phyloP scores from a whole-genome alignment of 2,113 vertebrate species.

The Percina caprodes region DNA sequence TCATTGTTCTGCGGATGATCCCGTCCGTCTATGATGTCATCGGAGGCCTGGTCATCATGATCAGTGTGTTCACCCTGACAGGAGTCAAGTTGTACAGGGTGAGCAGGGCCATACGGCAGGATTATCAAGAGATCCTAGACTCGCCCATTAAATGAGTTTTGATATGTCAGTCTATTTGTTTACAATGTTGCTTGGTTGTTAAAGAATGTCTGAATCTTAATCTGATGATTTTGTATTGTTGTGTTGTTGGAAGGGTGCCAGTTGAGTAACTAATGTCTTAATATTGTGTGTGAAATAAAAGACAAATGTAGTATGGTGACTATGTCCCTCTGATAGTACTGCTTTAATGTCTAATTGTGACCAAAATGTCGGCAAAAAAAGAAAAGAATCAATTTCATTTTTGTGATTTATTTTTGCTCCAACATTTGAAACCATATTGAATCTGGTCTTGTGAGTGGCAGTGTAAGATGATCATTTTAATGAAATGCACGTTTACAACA shows the following conservation, averaged over 20 bases:
- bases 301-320: slow-evolving; percentile 66
- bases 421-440: slow-evolving; percentile 24
- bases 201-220: slow-evolving; percentile 82
- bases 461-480: slow-evolving; percentile 9
- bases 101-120: slow-evolving; percentile 87
- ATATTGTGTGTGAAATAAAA: slow-evolving; percentile 84
- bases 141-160: slow-evolving; percentile 93
- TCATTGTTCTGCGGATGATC: slow-evolving; percentile 92
- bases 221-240: slow-evolving; percentile 82
- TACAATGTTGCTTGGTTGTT: slow-evolving; percentile 81
- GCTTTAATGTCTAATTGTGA: slow-evolving; percentile 63
- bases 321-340: slow-evolving; percentile 46
- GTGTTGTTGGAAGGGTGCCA: slow-evolving; percentile 82
- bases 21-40: slow-evolving; percentile 92
- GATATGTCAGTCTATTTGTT: slow-evolving; percentile 69
- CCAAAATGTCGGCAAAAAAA: slow-evolving; percentile 39
- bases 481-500: slow-evolving; percentile 6
- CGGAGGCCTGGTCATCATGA: slow-evolving; percentile 92
- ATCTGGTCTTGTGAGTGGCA: slow-evolving; percentile 54
- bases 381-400: not conserved
- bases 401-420: slow-evolving; percentile 34
- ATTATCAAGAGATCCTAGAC: slow-evolving; percentile 96
- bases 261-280: slow-evolving; percentile 83
- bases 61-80: slow-evolving; percentile 93
- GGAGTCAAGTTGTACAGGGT: slow-evolving; percentile 95